Base-by-base conservation (phyloP, 2,888 invertebrate genomes). In the Pristionchus mayeri region DNA sequence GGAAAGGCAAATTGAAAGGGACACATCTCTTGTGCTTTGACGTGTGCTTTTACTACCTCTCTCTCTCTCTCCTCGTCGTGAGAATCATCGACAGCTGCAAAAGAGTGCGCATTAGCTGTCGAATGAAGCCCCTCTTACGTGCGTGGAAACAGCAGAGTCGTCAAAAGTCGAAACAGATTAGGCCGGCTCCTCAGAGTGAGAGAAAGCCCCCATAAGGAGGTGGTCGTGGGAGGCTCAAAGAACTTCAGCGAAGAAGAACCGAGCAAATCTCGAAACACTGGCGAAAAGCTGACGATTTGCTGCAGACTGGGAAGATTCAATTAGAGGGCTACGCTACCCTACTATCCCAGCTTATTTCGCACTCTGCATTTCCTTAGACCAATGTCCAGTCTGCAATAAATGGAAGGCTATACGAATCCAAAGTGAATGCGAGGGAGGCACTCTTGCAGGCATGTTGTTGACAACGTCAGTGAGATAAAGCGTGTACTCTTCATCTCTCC, bases 1-100 rank as follows among this genome's bases (percentile, higher is more conserved):
- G n/a, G 76, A 21, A 30, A 78, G 78, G 54, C 78, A 78, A 54
- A 78, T 50, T 78, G 78, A 78, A 78, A 21, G 40, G 52, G 52
- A 50, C 78, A 75, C 44, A 50, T 78, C 34, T 21, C 60, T 7
- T 71, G 71, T 71, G 71, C 63, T 71, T 37, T 71, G 71, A 71
- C 71, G 71, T 40, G n/a, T n/a, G 24, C 0, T 11, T 71, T 44
- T 44, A 44, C 24, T 71, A 34, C 71, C 71, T 44, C 44, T 44
- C 44, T 6, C 40, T 40, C n/a, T 24, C 40, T 24, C 18, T 24
- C 27, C 16, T 34, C 11, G 30, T 37, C 13, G 24, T 40, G 37
- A 24, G 24, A 71, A 71, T n/a, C n/a, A n/a, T n/a, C 6, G 71
- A 37, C 37, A 71, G 71, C 40, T 44, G 37, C 71, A 44, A 44